A percentile compares a stretch with the other conserved stretches of the same genome.
These are phyloP conservation scores for Pheosia tremula DNA, from an alignment of 2,888 invertebrate genomes.

Conservation along the genomic window DNA sequence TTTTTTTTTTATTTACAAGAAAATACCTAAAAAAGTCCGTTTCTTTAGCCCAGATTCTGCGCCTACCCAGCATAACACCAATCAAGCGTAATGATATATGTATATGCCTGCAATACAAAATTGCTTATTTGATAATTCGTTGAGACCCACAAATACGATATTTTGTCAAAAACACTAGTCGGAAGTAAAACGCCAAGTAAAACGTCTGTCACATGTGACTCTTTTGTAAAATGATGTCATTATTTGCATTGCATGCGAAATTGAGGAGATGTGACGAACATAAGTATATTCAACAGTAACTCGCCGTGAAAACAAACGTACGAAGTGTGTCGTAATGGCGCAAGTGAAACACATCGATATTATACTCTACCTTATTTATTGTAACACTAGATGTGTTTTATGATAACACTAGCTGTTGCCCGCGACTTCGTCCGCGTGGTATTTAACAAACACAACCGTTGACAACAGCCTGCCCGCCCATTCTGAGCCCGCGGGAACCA, in stretches of 20 bases:
- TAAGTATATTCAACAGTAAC: conserved; percentile 29
- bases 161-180: too few species aligned
- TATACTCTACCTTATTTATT: conserved; percentile 7
- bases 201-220: not conserved
- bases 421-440: too few species aligned
- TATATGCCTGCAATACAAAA: not conserved
- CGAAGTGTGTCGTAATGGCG: conserved; percentile 21
- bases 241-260: conserved; percentile 31
- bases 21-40: too few species aligned
- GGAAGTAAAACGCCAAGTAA: too few species aligned
- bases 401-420: too few species aligned
- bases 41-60: too few species aligned
- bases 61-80: too few species aligned
- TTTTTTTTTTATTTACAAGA: too few species aligned
- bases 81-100: too few species aligned
- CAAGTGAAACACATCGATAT: conserved; percentile 18
- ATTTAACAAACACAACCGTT: too few species aligned
- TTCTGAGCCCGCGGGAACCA: too few species aligned
- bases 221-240: conserved; percentile 20
- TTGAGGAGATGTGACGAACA: conserved; percentile 26
- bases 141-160: not conserved
- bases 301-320: conserved; percentile 18
- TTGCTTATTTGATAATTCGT: not conserved
- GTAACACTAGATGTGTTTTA: not conserved
- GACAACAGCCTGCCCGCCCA: too few species aligned